phyloP scores from a whole-genome alignment of 2,797 vertebrate genomes.

The Phrynocephalus vlangalii region DNA sequence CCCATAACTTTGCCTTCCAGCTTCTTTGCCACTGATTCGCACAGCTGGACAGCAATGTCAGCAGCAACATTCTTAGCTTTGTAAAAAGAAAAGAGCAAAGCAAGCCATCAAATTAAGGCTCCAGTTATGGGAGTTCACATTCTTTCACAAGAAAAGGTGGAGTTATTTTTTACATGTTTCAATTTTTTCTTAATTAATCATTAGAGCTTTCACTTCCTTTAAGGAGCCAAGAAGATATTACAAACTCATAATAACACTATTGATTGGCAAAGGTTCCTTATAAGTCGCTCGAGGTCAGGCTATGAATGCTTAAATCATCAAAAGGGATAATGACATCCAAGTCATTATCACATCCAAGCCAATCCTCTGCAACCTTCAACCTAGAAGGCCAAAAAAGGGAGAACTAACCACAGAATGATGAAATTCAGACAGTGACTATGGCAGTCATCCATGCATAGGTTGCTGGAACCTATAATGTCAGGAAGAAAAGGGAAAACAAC shows the following conservation, averaged over 20 bases:
- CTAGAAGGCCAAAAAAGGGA: background rate
- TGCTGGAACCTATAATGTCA: background rate
- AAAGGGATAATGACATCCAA: background rate
- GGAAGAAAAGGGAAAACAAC: background rate
- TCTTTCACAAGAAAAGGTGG: fast-evolving
- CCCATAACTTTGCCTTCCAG: slow-evolving; percentile 99
- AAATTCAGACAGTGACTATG: background rate
- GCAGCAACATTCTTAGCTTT: slow-evolving; percentile 97
- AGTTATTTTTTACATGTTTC: background rate
- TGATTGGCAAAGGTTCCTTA: background rate
- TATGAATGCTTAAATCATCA: background rate
- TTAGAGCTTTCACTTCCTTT: background rate
- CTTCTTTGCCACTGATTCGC: slow-evolving; percentile 96
- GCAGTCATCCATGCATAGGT: background rate
- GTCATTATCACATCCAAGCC: background rate
- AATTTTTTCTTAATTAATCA: background rate
- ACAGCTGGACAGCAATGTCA: slow-evolving; percentile 93
- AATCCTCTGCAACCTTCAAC: background rate
- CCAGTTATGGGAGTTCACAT: fast-evolving
- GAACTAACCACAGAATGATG: too few relatives aligned
- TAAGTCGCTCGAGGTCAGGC: too few relatives aligned
- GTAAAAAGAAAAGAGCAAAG: background rate
- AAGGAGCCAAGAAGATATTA: background rate
- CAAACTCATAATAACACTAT: too few relatives aligned
- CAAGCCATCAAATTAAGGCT: background rate